phyloP scores from a whole-genome alignment of 1,140 invertebrate genomes.

The Nebria ingens region DNA sequence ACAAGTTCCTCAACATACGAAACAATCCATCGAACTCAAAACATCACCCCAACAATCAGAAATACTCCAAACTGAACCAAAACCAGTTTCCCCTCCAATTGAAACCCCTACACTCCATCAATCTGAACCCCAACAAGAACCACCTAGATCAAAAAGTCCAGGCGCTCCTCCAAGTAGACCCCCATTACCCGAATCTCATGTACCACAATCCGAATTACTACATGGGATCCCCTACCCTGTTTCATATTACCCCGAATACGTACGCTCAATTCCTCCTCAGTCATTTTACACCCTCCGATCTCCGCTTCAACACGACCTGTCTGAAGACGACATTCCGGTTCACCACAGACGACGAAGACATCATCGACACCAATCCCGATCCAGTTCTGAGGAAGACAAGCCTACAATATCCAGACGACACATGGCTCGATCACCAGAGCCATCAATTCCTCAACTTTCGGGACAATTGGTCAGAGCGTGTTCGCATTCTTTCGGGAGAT shows the following conservation, averaged over 20 bases:
- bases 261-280: constrained; percentile 30
- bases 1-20: too few relatives aligned
- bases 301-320: constrained; percentile 29
- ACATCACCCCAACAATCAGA: too few relatives aligned
- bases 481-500: constrained; percentile 46
- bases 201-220: neutral
- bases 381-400: constrained; percentile 38
- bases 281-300: constrained; percentile 30
- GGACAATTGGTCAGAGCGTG: constrained; percentile 54
- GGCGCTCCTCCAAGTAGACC: constrained; percentile 47
- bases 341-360: constrained; percentile 13
- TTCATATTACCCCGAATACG: constrained; percentile 27
- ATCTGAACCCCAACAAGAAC: too few relatives aligned
- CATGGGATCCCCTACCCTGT: neutral
- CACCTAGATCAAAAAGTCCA: too few relatives aligned
- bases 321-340: constrained; percentile 27
- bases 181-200: constrained; percentile 39
- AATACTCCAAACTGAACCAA: too few relatives aligned
- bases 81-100: too few relatives aligned
- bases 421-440: constrained; percentile 37
- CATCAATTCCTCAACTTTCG: constrained; percentile 49
- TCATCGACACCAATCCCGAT: constrained; percentile 27
- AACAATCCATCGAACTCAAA: too few relatives aligned
- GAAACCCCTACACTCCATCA: too few relatives aligned
- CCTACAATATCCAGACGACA: constrained; percentile 32